Percentiles rank a stretch among this genome's conserved stretches.
These are phyloP conservation scores for Clinocottus analis DNA, from an alignment of 2,113 vertebrate genomes.

Conservation along the genomic window DNA sequence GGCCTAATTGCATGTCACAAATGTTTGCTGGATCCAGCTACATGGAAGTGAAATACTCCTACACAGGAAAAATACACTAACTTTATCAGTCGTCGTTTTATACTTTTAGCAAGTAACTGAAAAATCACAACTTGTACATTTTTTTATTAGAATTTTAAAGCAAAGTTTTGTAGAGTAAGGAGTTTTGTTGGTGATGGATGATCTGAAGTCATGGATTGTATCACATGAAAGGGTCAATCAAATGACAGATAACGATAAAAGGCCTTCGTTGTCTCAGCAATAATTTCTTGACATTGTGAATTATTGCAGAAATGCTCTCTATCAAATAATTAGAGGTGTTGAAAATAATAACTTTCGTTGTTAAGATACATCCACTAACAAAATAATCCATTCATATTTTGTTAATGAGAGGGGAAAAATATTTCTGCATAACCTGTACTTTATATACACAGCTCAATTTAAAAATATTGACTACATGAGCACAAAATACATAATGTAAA, in stretches of 20 bases:
- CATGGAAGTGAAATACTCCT: neutral
- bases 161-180: neutral
- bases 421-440: neutral
- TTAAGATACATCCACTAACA: neutral
- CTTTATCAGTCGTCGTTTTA: neutral
- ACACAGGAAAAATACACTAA: neutral
- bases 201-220: neutral
- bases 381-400: neutral
- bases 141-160: neutral
- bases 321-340: constrained; percentile 13
- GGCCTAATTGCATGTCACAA: neutral
- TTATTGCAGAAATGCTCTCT: neutral
- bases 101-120: neutral
- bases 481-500: neutral
- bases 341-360: neutral
- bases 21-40: neutral
- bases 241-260: too few species aligned
- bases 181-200: neutral
- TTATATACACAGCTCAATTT: neutral
- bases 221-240: neutral
- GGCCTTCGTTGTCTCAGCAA: neutral
- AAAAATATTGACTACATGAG: neutral
- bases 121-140: neutral
- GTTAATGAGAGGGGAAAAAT: neutral
- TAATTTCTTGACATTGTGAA: neutral